phyloP scores from a whole-genome alignment of 1,140 invertebrate species.

The Leguminivora glycinivorella region DNA sequence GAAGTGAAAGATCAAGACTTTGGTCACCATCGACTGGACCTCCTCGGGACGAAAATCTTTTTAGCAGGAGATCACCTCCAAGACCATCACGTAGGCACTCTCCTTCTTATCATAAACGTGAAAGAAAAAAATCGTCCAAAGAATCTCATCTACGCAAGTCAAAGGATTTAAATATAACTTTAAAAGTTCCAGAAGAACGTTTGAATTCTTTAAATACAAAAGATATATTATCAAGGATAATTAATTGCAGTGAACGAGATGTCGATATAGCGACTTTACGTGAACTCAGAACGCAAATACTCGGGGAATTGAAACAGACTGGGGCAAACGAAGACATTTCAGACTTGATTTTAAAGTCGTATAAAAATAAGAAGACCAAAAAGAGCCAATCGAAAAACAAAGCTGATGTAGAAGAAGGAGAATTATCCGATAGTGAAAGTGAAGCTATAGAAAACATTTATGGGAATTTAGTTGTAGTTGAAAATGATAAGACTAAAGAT shows the following conservation, averaged over 20 bases:
- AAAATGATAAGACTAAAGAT: constrained; percentile 50
- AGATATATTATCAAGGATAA: constrained; percentile 69
- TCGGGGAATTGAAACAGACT: constrained; percentile 67
- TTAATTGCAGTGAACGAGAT: constrained; percentile 66
- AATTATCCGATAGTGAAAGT: constrained; percentile 74
- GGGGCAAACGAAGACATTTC: constrained; percentile 68
- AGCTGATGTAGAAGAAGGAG: constrained; percentile 71
- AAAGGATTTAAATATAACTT: constrained; percentile 67
- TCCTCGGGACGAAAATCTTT: constrained; percentile 47
- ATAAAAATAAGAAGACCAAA: constrained; percentile 50
- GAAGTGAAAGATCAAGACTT: constrained; percentile 31
- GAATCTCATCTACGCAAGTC: constrained; percentile 31
- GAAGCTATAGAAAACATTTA: constrained; percentile 70
- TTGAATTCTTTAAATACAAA: constrained; percentile 65
- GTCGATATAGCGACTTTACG: constrained; percentile 68
- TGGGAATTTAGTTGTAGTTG: constrained; percentile 59
- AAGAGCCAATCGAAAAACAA: constrained; percentile 38
- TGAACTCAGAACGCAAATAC: constrained; percentile 61
- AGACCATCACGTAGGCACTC: constrained; percentile 42
- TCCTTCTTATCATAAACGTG: constrained; percentile 51
- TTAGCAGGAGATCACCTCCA: constrained; percentile 56
- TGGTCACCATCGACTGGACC: constrained; percentile 39
- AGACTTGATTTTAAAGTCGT: constrained; percentile 69
- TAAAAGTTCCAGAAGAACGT: constrained; percentile 68
- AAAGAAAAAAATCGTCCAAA: constrained; percentile 53